Base-by-base conservation (phyloP, 1,140 invertebrate species). In the Saxidomus purpurata region DNA sequence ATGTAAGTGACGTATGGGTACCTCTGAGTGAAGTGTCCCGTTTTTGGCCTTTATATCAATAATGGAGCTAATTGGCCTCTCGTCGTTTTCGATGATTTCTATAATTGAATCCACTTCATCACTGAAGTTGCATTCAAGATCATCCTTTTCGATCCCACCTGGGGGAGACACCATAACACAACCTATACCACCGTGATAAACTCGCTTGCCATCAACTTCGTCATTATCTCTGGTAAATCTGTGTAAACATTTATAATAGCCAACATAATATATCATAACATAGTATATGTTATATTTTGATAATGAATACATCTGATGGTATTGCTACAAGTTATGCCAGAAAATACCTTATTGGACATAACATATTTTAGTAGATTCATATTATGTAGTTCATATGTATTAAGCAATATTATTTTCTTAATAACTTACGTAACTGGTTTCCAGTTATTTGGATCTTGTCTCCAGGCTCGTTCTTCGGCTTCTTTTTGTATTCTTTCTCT, bases 61-160 rank as follows among this genome's bases (percentile, higher is more conserved):
- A 31, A 71, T 31, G 6, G 82, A 84, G 28, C 82, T 84, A 17
- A 67, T 67, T 1, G 82, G 82, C 49, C 71, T 84, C 43, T 84
- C 82, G 38, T 71, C 63, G 22, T 49, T 36, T 22, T 84, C 82
- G 49, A 84, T 38, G 2, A 49, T 31, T 3, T 63, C 59, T 69
- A 84, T 84, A 17, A 84, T 71, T 22, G 59, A 40, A 52, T 84
- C 82, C 1, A 84, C 47, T 67, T 84, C 82, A 67, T 84, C 82
- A 84, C 61, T 69, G 8, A 67, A 63, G 11, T 11, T 2, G 28
- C 82, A 84, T 71, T 84, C 36, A 19, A 84, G n/a, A 40, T 71
- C 67, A 31, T 84, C 82, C 71, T 49, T 34, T 34, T 40, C 67
- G 0, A 84, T 69, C 15, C 40, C 82, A 47, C 67, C 82, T 28